Base-by-base conservation (phyloP, 2,113 vertebrate species). In the Pleuronectes platessa region DNA sequence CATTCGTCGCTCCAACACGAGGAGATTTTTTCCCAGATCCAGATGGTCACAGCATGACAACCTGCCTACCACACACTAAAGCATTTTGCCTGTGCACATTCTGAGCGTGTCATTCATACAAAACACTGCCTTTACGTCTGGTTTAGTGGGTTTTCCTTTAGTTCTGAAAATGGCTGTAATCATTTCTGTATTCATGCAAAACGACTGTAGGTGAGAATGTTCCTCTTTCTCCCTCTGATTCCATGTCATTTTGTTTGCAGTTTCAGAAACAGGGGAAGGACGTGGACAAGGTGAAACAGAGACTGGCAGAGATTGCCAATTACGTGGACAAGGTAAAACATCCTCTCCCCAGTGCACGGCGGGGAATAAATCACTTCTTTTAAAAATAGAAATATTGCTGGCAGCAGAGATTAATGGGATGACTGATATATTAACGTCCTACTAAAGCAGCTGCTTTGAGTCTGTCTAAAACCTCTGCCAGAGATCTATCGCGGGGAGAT, bases 181-280 rank as follows among this genome's bases (percentile, higher is more conserved):
- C 40, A 42, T 42, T 12, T 35, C 70, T 69, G 59, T 68, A 18
- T 6, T 65, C 17, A 6, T 37, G 20, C 64, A 60, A 51, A 47
- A 27, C 4, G 9, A 21, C 21, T 13, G 21, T 37, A 6, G 3
- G 20, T 49, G n/a, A 56, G 55, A 58, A 42, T 69, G 23, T 67
- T 68, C 13, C 1, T 4, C 24, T 76, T 71, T 61, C 17, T 27
- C 17, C 42, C 21, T 4, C 27, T 62, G 35, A 49, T 81, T 51
- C 81, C 45, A 5, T 78, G 14, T 35, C 15, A 42, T 89, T 81
- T 79, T 78, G 4, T 73, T 86, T 84, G 88, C 84, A 99, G 98
- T 99, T 97, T 94, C 97, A 98, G 95, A 98, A 96, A 90, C 98
- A 99, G 82, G 97, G 98, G 71, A 97, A 96, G 66, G 97, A 99